Percentiles rank a stretch among this genome's conserved stretches.
These are phyloP conservation scores for Xestobium rufovillosum DNA, from an alignment of 2,888 invertebrate genomes.

Conservation along the genomic window DNA sequence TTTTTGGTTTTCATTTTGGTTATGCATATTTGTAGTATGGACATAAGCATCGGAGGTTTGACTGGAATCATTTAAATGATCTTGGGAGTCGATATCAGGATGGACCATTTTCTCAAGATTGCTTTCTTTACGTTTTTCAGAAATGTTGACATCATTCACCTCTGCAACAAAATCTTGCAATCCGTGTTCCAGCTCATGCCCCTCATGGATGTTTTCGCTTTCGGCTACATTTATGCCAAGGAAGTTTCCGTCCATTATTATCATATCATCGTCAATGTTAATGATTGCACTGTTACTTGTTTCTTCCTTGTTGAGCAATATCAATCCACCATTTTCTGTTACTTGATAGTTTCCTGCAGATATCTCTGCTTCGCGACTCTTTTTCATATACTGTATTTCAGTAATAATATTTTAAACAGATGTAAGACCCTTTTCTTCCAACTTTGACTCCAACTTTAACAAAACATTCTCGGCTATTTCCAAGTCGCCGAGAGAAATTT, in stretches of 20 bases:
- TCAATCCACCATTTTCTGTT: conserved; percentile 1
- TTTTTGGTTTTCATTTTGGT: conserved; percentile 1
- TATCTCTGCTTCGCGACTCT: conserved; percentile 2
- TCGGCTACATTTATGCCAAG: conserved; percentile 1
- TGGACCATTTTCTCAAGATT: neutral
- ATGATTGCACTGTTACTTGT: neutral
- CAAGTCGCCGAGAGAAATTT: neutral
- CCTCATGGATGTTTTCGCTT: conserved; percentile 2
- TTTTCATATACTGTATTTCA: conserved; percentile 1
- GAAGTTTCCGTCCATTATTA: conserved; percentile 1
- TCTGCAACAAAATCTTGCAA: neutral
- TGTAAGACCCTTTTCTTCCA: conserved; percentile 1
- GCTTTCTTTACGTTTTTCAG: neutral
- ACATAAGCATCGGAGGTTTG: neutral
- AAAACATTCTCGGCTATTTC: neutral
- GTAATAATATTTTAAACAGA: neutral
- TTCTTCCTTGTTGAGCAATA: conserved; percentile 2
- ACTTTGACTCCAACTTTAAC: neutral
- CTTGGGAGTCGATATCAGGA: neutral
- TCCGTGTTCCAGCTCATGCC: neutral
- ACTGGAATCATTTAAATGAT: neutral
- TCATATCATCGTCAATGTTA: neutral
- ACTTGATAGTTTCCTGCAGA: conserved; percentile 1
- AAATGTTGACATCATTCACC: neutral
- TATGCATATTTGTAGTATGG: neutral